These are phyloP conservation scores for Coreius guichenoti DNA, from an alignment of 2,797 vertebrate genomes.

Conservation along the genomic window DNA sequence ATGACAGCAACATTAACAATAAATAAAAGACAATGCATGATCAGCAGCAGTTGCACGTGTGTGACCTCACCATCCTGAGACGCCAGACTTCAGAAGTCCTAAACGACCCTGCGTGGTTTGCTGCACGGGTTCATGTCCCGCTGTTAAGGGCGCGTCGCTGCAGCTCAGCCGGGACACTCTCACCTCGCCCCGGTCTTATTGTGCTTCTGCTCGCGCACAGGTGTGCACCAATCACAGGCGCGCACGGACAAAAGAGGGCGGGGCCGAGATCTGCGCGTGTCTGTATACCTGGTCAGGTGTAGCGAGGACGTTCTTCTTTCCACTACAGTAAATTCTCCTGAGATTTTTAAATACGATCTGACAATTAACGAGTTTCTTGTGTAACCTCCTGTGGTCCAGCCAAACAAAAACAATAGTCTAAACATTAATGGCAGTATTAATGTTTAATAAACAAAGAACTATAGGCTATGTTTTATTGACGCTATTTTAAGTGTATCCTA, in stretches of 20 bases:
- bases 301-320: not conserved
- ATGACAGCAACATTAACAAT: not conserved
- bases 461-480: not conserved
- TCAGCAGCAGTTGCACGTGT: not conserved
- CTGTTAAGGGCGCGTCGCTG: not conserved
- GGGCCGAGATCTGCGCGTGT: not conserved
- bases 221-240: slow-evolving; percentile 10
- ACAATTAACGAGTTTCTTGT: not conserved
- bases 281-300: slow-evolving; percentile 11
- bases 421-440: not conserved
- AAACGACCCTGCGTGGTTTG: not conserved
- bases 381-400: not conserved
- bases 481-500: not conserved
- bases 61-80: slow-evolving; percentile 40
- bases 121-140: not conserved
- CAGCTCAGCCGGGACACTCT: not conserved
- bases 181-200: not conserved
- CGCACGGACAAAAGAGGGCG: not conserved
- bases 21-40: not conserved
- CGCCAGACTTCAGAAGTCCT: not conserved
- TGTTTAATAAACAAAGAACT: not conserved
- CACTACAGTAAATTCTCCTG: not conserved
- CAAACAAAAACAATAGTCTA: not conserved
- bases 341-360: not conserved
- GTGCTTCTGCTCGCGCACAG: not conserved